Base-by-base conservation (phyloP, 2,113 vertebrate genomes). In the Pogona vitticeps region DNA sequence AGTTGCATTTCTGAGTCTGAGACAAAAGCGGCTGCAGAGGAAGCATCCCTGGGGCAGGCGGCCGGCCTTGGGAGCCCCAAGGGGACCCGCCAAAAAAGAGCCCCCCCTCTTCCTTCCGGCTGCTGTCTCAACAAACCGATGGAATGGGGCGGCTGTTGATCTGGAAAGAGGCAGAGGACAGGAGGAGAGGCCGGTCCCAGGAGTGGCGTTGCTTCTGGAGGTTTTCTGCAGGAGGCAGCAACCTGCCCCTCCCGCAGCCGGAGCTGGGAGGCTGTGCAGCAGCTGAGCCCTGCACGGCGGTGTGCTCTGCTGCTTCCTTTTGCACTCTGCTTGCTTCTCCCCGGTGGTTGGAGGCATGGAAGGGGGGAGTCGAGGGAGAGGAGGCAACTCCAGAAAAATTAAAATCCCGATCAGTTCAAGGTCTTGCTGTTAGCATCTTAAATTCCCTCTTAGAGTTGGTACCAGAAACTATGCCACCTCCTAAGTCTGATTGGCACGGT, bases 381-480 rank as follows among this genome's bases (percentile, higher is more conserved):
- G 36, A n/a, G 15, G 42, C 73, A 52, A 26, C 38, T n/a, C 79
- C 23, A 10, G 56, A 83, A 58, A 73, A 59, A 52, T 61, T 5
- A 61, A 61, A 73, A 33, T 72, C 82, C 70, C 28, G 33, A 20
- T 71, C 71, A 56, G 46, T 36, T 65, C 67, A 7, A 65, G 9
- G 15, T 82, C 78, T 88, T 84, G 61, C 67, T 82, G 42, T 65
- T 38, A 86, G 33, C 36, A 70, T 56, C 40, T 10, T 71, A 42
- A 83, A 58, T 86, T 71, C 52, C 86, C 73, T 89, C 59, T 61
- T 82, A 58, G 46, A 28, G 28, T 78, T 63, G 56, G 72, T 81
- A 38, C 42, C 23, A 65, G 33, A 38, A 73, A 73, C 68, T 83
- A 73, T 73, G 82, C 68, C 28, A 14, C 82, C 70, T 31, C 20